Evolutionary conservation across 1,140 invertebrate species (phyloP), one percentile per base, ranked within the genome.

Genomic region (Colletes gigas): DNA sequence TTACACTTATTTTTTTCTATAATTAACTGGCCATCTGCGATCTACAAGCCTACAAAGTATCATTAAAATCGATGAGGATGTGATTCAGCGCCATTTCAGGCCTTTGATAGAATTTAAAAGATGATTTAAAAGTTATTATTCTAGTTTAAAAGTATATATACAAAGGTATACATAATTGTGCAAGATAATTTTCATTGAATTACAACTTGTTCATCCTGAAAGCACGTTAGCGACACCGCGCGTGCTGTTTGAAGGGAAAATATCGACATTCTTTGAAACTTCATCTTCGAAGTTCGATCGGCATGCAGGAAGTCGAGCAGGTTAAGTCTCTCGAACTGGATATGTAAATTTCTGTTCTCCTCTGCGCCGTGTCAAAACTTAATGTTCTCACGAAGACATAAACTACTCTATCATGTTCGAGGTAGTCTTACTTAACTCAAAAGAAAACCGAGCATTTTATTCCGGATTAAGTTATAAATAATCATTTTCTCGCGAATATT

Each of bases 341-440:
- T 77, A 77, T 77, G 75, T 54, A 77, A 77, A 77, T 77, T 69
- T 50, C 66, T 19, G 44, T 60, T 60, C 15, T 47, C 63, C 12
- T 50, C 54, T n/a, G 21, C 8, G 55, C 47, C 55, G 15, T 60
- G 66, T 59, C 54, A 70, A 77, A 70, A 50, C 44, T 60, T 50
- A 62, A 70, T 21, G 65, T 77, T 68, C 15, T 52, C 8, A 39
- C 21, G 54, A 60, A 17, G 17, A 39, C 50, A 41, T 10, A 69
- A 70, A 70, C 54, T 52, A 70, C 55, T 77, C 47, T 60, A 70
- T 77, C 55, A 70, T 21, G 21, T 12, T 41, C 5, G 10, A 19
- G 15, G 57, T 57, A 44, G 15, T 47, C 8, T 9, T 47, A 14
- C 10, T 7, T 5, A 1, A 9, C 52, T 4, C 10, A 39, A 7